Evolutionary conservation across 2,888 invertebrate genomes (phyloP).

Genomic region (Exocentrus adspersus): DNA sequence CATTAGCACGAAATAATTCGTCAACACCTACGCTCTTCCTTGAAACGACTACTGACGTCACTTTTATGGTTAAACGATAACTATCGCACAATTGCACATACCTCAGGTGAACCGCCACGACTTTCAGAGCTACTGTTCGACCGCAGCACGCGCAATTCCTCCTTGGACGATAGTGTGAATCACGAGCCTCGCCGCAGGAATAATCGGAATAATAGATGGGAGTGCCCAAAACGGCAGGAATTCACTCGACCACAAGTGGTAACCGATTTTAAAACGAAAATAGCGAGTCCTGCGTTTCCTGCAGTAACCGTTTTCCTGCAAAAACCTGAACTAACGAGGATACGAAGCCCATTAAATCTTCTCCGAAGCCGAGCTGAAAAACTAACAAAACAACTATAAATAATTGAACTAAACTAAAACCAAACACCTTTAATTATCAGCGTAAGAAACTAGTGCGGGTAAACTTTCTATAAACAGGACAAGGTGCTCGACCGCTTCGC

Average conservation of each 20-base stretch:
- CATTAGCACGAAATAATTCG: conserved; percentile 26
- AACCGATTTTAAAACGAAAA: no score
- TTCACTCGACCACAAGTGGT: conserved; percentile 16
- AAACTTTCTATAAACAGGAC: conserved; percentile 26
- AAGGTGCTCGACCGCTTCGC: conserved; percentile 46
- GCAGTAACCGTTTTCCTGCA: neutral
- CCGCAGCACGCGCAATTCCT: conserved; percentile 23
- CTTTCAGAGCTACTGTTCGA: conserved; percentile 28
- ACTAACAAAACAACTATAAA: conserved; percentile 14
- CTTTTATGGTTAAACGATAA: conserved; percentile 27
- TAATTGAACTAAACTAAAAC: conserved; percentile 5
- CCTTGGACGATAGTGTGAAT: conserved; percentile 26
- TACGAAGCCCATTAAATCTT: neutral
- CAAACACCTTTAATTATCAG: conserved; percentile 19
- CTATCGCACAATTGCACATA: conserved; percentile 17
- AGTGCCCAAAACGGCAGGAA: conserved; percentile 13
- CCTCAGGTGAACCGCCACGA: conserved; percentile 24
- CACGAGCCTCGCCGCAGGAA: conserved; percentile 8
- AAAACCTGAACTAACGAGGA: neutral
- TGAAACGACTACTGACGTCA: conserved; percentile 23
- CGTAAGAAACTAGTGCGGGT: conserved; percentile 6
- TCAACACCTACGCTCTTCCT: conserved; percentile 22
- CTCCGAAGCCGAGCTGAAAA: conserved; percentile 7
- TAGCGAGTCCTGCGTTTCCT: no score
- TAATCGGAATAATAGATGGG: conserved; percentile 12